phyloP scores from a whole-genome alignment of 2,888 invertebrate species.

The Galeruca laticollis region DNA sequence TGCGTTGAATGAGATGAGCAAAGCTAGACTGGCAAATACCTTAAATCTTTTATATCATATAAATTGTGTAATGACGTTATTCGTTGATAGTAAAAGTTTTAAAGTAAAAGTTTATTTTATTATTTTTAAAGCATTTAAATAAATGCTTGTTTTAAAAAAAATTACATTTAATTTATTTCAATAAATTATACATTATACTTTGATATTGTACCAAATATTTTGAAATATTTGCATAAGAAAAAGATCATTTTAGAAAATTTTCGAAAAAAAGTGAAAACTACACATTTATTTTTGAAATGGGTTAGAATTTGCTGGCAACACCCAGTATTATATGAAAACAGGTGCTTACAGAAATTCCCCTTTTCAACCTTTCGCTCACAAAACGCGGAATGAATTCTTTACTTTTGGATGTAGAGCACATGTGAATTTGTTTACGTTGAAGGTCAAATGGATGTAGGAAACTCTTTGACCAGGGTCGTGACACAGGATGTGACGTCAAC shows the following conservation, averaged over 20 bases:
- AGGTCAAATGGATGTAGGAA: slow-evolving; percentile 15
- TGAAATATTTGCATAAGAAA: too few relatives aligned
- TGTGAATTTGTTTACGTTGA: slow-evolving; percentile 16
- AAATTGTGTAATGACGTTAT: too few relatives aligned
- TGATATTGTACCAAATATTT: too few relatives aligned
- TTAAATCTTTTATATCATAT: too few relatives aligned
- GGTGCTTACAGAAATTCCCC: neutral
- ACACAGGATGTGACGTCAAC: slow-evolving; percentile 41
- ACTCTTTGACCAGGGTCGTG: slow-evolving; percentile 23
- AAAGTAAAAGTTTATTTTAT: too few relatives aligned
- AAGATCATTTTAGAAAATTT: neutral
- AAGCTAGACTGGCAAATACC: too few relatives aligned
- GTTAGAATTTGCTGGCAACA: neutral
- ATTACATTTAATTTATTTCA: too few relatives aligned
- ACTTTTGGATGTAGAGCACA: slow-evolving; percentile 8
- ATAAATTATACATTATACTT: too few relatives aligned
- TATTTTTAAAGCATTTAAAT: too few relatives aligned
- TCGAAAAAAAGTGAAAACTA: neutral
- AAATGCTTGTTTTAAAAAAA: too few relatives aligned
- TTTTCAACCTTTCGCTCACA: neutral
- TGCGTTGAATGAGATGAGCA: too few relatives aligned
- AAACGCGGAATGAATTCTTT: slow-evolving; percentile 8
- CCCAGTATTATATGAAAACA: neutral
- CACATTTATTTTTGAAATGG: neutral
- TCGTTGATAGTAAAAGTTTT: too few relatives aligned